phyloP scores from a whole-genome alignment of 2,113 vertebrate genomes.

The Microtus pennsylvanicus region DNA sequence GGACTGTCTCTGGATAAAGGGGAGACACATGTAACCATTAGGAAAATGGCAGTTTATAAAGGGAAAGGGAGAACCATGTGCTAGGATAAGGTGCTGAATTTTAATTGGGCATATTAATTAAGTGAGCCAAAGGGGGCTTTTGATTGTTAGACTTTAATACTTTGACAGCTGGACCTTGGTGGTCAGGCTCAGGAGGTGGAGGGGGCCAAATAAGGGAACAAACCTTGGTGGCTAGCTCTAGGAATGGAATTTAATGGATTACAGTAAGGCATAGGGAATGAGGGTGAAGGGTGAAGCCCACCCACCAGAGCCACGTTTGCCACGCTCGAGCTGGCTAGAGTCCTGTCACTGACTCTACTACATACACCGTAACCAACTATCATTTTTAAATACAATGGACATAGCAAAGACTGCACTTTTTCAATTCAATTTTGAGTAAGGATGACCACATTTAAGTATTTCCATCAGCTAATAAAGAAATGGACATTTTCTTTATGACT shows the following conservation, averaged over 20 bases:
- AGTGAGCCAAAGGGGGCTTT: background rate
- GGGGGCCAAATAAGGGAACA: background rate
- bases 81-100: background rate
- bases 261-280: background rate
- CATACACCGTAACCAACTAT: background rate
- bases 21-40: background rate
- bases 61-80: background rate
- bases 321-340: background rate
- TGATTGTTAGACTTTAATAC: background rate
- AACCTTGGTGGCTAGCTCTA: background rate
- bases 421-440: background rate
- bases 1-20: background rate
- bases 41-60: background rate
- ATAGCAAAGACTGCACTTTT: background rate
- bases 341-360: background rate
- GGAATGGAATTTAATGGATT: too few relatives aligned
- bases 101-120: background rate
- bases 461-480: background rate
- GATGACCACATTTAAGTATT: background rate
- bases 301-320: background rate
- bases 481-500: slow-evolving; percentile 18
- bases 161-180: background rate
- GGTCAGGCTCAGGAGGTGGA: background rate
- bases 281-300: background rate
- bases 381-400: background rate